Evolutionary conservation across 2,888 invertebrate species (phyloP), one percentile per base, ranked within the genome.

Genomic region (Saturnia pavonia): DNA sequence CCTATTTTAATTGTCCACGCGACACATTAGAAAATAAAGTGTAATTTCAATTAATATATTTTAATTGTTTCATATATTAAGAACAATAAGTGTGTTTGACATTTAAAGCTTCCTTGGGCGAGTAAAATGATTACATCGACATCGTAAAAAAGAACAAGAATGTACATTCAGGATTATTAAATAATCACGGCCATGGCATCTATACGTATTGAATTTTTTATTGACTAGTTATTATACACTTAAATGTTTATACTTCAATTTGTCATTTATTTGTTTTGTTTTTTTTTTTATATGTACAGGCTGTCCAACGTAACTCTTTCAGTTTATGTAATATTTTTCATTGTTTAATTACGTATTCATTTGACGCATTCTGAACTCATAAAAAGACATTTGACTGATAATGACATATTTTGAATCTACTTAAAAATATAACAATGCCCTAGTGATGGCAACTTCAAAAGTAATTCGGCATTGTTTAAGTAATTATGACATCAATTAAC

Each of bases 151-250:
- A 51, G 16, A 51, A 54, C 54, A 60, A 60, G 57, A 25, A 60
- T 60, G 25, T 60, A 25, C 14, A 60, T 60, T 60, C 57, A 60
- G 57, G 57, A 27, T 60, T 25, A 16, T 60, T 60, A 60, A 60
- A 60, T 60, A 60, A 60, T 14, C 27, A 60, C 57, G 57, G 57
- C 57, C 57, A 27, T 25, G 57, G 57, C 27, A 27, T 60, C 57
- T 60, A 60, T 11, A 54, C n/a, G 54, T 54, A 48, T 22, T 22
- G 2, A 60, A 19, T 60, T 25, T 57, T 60, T 60, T 60, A 60
- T 60, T 60, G 57, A 60, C 57, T 3, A 60, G 57, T 60, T 27
- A 60, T 60, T 60, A 60, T 60, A 60, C 57, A 27, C 25, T 60
- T 27, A 60, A 27, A 60, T 27, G 14, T 60, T 60, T 27, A 25